Percentiles rank a stretch among this genome's conserved stretches.
These are phyloP conservation scores for Protosalanx chinensis DNA, from an alignment of 2,797 vertebrate species.

Conservation along the genomic window DNA sequence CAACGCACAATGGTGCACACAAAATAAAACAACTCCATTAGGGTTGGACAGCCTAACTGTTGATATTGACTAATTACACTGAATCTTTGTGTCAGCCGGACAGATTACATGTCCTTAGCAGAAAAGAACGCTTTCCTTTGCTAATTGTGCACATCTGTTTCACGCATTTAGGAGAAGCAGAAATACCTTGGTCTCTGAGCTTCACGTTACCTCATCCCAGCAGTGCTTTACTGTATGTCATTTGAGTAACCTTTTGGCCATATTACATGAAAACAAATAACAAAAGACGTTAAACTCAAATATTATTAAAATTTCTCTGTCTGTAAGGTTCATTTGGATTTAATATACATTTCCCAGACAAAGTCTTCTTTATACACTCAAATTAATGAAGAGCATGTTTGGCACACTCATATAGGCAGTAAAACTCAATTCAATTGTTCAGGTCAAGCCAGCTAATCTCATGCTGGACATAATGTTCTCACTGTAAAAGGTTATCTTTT, in stretches of 20 bases:
- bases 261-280: slow-evolving; percentile 10
- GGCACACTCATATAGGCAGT: no score
- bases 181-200: slow-evolving; percentile 49
- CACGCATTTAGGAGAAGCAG: slow-evolving; percentile 63
- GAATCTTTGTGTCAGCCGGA: slow-evolving; percentile 29
- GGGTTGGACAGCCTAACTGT: slow-evolving; percentile 15
- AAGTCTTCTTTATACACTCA: background rate
- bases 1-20: background rate
- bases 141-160: slow-evolving; percentile 66
- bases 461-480: no score
- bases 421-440: no score
- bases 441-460: no score
- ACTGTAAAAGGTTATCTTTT: slow-evolving; percentile 12
- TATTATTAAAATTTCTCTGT: background rate
- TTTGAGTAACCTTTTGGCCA: slow-evolving; percentile 27
- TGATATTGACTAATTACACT: slow-evolving; percentile 30
- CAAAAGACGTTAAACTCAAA: slow-evolving; percentile 2
- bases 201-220: slow-evolving; percentile 66
- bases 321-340: slow-evolving; percentile 18
- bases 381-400: background rate
- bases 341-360: slow-evolving; percentile 6
- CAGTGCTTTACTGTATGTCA: slow-evolving; percentile 59
- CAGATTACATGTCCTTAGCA: slow-evolving; percentile 44
- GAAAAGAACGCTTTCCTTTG: slow-evolving; percentile 60
- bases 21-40: background rate